Percentiles rank a stretch among this genome's conserved stretches.
Conservation (phyloP, 2,888 invertebrate genomes). For the Drosophila greeni region DNA sequence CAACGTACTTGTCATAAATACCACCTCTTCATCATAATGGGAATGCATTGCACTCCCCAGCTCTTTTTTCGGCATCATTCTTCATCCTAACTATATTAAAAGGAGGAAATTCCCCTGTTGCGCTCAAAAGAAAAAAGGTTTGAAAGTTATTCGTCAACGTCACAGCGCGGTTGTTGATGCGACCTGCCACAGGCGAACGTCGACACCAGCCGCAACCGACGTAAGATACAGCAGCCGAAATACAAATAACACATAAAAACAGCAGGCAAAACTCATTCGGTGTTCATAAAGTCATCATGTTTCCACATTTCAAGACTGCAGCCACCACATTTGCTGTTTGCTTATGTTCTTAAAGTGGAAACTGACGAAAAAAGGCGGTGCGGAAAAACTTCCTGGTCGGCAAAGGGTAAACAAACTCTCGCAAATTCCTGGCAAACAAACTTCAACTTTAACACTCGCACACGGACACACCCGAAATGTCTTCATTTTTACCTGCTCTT, state of each 20-base stretch:
- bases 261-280: conserved; percentile 50
- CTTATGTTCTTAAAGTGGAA: conserved; percentile 51
- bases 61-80: conserved; percentile 8
- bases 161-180: conserved; percentile 42
- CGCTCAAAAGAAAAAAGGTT: conserved; percentile 39
- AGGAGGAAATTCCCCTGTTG: conserved; percentile 2
- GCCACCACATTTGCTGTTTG: conserved; percentile 36
- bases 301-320: conserved; percentile 60
- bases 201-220: conserved; percentile 47
- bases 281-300: conserved; percentile 69
- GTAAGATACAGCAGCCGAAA: conserved; percentile 42
- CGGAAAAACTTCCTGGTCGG: conserved; percentile 12
- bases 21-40: conserved; percentile 26
- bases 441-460: conserved; percentile 42
- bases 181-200: conserved; percentile 47
- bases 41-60: conserved; percentile 20
- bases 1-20: conserved; percentile 31
- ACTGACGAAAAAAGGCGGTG: conserved; percentile 24
- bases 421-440: conserved; percentile 47
- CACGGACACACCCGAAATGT: conserved; percentile 49
- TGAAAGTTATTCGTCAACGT: conserved; percentile 66
- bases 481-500: conserved; percentile 55
- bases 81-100: conserved; percentile 12
- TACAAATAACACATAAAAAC: conserved; percentile 8
- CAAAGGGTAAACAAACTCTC: conserved; percentile 41